These are phyloP conservation scores for Thereva nobilitata DNA, from an alignment of 2,888 invertebrate genomes.

Conservation along the genomic window DNA sequence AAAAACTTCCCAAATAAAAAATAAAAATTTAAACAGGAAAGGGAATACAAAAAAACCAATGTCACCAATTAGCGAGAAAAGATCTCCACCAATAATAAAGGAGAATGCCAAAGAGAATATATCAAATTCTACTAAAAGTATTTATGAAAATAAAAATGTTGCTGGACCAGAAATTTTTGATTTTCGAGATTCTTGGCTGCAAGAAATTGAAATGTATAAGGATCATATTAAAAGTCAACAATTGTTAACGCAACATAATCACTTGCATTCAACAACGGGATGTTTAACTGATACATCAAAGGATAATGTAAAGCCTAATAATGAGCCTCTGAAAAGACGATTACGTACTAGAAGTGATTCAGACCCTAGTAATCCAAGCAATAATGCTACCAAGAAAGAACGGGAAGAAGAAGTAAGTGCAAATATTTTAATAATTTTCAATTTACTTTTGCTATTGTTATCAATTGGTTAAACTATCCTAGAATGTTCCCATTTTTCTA, in stretches of 20 bases:
- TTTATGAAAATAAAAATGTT: slow-evolving; percentile 29
- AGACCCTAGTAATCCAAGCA: slow-evolving; percentile 28
- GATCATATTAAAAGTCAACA: slow-evolving; percentile 38
- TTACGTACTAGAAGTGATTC: slow-evolving; percentile 40
- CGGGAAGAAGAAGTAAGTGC: slow-evolving; percentile 23
- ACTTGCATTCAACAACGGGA: slow-evolving; percentile 32
- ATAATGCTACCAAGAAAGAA: slow-evolving; percentile 3
- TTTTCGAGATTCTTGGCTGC: slow-evolving; percentile 57
- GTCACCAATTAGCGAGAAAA: slow-evolving; percentile 57
- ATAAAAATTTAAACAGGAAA: slow-evolving; percentile 1
- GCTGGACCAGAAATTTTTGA: slow-evolving; percentile 53
- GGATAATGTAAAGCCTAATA: neutral
- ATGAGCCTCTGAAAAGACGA: slow-evolving; percentile 35
- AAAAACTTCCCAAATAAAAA: neutral
- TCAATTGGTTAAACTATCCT: too few species aligned
- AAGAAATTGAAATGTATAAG: slow-evolving; percentile 47
- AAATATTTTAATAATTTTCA: neutral
- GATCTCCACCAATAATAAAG: slow-evolving; percentile 45
- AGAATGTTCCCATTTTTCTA: too few species aligned
- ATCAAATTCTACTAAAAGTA: slow-evolving; percentile 13
- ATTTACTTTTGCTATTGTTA: too few species aligned
- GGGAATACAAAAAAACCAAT: slow-evolving; percentile 47
- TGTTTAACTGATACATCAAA: slow-evolving; percentile 2
- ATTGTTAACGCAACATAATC: slow-evolving; percentile 38
- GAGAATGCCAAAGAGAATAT: slow-evolving; percentile 41